phyloP scores from a whole-genome alignment of 2,113 vertebrate species.

The Galemys pyrenaicus region DNA sequence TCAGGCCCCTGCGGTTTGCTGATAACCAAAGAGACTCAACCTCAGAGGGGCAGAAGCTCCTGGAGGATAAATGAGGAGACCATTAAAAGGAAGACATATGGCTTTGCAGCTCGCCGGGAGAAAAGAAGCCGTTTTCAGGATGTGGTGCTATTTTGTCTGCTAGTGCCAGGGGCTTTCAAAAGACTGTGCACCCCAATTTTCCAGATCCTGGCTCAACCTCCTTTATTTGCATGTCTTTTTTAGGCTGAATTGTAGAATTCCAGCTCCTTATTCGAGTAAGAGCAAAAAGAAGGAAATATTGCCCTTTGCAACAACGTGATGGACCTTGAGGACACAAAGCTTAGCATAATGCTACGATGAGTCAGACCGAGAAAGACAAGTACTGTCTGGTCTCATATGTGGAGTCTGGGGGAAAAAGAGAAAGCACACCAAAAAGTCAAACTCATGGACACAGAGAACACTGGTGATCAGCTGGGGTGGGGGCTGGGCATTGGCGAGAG shows the following conservation, averaged over 20 bases:
- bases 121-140: neutral
- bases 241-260: no score
- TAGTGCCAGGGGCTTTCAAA: neutral
- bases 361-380: neutral
- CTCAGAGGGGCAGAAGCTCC: neutral
- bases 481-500: neutral
- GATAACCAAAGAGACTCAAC: neutral
- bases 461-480: neutral
- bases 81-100: neutral
- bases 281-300: neutral
- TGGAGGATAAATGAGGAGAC: neutral
- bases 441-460: neutral
- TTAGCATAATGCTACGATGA: neutral
- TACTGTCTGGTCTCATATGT: neutral
- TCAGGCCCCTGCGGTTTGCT: slow-evolving; percentile 15
- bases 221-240: neutral
- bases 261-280: slow-evolving; percentile 49
- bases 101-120: neutral
- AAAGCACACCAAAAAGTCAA: neutral
- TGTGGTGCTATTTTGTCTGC: neutral
- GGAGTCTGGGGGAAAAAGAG: neutral
- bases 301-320: neutral
- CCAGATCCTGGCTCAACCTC: neutral
- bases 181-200: neutral
- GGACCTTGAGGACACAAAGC: neutral